Evolutionary conservation across 2,888 invertebrate genomes (phyloP).

Genomic region (Keiferia lycopersicella): DNA sequence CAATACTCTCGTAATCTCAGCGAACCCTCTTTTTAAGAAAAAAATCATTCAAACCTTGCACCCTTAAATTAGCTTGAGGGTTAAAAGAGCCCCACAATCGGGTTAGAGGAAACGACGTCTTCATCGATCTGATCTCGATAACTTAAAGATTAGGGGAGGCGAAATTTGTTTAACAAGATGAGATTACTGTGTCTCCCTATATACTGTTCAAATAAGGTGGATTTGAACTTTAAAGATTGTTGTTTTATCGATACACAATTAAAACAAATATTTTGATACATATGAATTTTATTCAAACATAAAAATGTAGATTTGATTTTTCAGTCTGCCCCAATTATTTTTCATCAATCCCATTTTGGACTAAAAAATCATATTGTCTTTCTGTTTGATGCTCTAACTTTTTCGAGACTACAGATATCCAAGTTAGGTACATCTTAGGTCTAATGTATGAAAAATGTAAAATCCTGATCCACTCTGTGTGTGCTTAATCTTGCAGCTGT

Average conservation of each 20-base stretch:
- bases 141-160: slow-evolving; percentile 59
- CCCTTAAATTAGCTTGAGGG: slow-evolving; percentile 55
- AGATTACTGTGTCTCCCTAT: background rate
- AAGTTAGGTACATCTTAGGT: too few species aligned
- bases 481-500: background rate
- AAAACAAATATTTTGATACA: too few species aligned
- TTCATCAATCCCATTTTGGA: too few species aligned
- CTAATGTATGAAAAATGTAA: too few species aligned
- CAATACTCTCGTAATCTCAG: background rate
- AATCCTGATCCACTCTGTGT: too few species aligned
- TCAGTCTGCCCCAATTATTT: too few species aligned
- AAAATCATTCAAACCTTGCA: slow-evolving; percentile 13
- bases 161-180: slow-evolving; percentile 57
- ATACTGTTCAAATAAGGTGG: background rate
- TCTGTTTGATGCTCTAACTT: too few species aligned
- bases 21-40: slow-evolving; percentile 5
- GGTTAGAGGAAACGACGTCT: slow-evolving; percentile 72
- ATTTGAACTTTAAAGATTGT: background rate
- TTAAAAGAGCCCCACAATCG: slow-evolving; percentile 43
- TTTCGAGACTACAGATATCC: too few species aligned
- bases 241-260: too few species aligned
- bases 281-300: too few species aligned
- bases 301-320: too few species aligned
- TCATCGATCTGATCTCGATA: slow-evolving; percentile 71
- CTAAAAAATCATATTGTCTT: too few species aligned